A percentile compares a stretch with the other conserved stretches of the same genome.
Evolutionary conservation across 2,888 invertebrate genomes (phyloP).

Genomic region (Pecten maximus): DNA sequence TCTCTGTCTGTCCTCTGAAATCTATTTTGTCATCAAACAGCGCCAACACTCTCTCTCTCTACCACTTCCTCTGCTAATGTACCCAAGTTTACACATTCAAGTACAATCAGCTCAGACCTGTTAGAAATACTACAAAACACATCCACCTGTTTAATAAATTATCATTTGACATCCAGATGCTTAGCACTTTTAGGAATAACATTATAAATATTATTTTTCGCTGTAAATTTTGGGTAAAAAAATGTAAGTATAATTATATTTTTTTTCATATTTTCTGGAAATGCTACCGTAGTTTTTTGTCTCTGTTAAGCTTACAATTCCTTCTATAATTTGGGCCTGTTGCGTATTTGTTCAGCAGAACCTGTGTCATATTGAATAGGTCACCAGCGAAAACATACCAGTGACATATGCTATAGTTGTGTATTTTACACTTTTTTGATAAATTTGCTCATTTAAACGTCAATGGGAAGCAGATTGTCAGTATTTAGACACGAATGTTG

Average conservation of each 20-base stretch:
- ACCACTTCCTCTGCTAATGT: neutral
- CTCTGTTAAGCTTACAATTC: neutral
- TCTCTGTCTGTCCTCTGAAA: conserved; percentile 3
- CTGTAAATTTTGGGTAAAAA: neutral
- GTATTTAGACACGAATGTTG: conserved; percentile 22
- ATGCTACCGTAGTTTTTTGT: too few species aligned
- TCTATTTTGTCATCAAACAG: conserved; percentile 14
- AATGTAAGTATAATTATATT: neutral
- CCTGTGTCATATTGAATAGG: neutral
- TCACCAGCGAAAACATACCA: neutral
- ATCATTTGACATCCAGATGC: neutral
- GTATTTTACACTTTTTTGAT: neutral
- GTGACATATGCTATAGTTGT: neutral
- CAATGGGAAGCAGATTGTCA: neutral
- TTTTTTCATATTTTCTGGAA: neutral
- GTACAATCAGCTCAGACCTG: neutral
- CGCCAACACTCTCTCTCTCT: neutral
- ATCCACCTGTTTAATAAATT: neutral
- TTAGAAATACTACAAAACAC: neutral
- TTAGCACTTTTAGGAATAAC: neutral
- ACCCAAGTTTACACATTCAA: neutral
- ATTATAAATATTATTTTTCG: neutral
- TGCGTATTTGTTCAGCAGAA: neutral
- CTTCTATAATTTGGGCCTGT: neutral
- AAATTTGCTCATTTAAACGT: conserved; percentile 21